Percentiles rank a stretch among this genome's conserved stretches.
Evolutionary conservation across 2,888 invertebrate species (phyloP).

Genomic region (Rotaria sp.): DNA sequence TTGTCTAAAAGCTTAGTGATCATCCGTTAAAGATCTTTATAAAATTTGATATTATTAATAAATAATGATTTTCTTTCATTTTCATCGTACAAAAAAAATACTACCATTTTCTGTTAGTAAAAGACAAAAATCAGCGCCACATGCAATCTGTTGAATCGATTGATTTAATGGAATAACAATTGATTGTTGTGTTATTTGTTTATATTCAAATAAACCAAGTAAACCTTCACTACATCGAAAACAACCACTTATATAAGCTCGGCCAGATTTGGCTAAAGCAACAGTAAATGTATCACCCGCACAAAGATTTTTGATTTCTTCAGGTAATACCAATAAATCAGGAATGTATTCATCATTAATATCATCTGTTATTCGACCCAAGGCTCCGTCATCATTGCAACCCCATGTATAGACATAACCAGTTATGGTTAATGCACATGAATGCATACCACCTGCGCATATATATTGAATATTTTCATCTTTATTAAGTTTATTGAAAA

Average conservation of each 20-base stretch:
- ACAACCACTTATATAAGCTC: slow-evolving; percentile 36
- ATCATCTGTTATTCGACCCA: slow-evolving; percentile 67
- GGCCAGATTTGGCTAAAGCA: slow-evolving; percentile 28
- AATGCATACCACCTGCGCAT: slow-evolving; percentile 89
- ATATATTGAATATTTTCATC: slow-evolving; percentile 44
- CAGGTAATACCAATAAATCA: slow-evolving; percentile 60
- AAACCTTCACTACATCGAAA: slow-evolving; percentile 38
- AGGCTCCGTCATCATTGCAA: slow-evolving; percentile 91
- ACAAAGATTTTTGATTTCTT: slow-evolving; percentile 64
- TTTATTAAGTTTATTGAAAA: neutral
- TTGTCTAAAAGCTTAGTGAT: too few species aligned
- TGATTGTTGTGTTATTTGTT: slow-evolving; percentile 31
- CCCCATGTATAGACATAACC: slow-evolving; percentile 82
- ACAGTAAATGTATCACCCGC: slow-evolving; percentile 71
- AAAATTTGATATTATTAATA: too few species aligned
- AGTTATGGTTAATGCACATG: slow-evolving; percentile 68
- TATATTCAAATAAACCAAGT: slow-evolving; percentile 33
- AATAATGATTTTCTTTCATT: too few species aligned
- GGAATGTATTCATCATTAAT: slow-evolving; percentile 64
- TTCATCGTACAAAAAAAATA: neutral
- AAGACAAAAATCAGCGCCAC: slow-evolving; percentile 84
- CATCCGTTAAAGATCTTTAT: too few species aligned
- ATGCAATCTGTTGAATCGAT: slow-evolving; percentile 72
- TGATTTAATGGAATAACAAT: slow-evolving; percentile 34
- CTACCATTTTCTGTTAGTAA: slow-evolving; percentile 70